Conservation (phyloP, 1,140 invertebrate genomes). For the Caenorhabditis latens region DNA sequence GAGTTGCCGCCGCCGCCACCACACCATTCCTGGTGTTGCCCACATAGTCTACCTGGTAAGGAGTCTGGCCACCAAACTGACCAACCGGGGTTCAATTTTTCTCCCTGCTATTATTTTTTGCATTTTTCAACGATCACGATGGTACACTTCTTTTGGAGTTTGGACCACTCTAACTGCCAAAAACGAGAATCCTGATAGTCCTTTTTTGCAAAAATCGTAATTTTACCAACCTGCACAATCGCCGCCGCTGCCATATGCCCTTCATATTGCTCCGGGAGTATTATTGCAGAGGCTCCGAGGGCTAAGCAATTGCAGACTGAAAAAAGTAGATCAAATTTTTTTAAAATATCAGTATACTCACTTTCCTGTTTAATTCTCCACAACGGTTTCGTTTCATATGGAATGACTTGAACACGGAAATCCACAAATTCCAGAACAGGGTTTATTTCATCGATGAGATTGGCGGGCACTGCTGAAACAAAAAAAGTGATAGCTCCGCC, state of each 20-base stretch:
- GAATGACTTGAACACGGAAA: slow-evolving; percentile 31
- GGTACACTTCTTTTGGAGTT: no score
- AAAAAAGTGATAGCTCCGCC: no score
- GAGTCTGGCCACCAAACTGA: no score
- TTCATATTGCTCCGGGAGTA: slow-evolving; percentile 20
- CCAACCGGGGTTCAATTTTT: no score
- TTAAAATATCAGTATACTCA: neutral
- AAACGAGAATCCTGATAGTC: no score
- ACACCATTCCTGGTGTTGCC: no score
- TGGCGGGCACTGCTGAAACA: slow-evolving; percentile 18
- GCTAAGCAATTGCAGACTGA: slow-evolving; percentile 22
- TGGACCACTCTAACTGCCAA: no score
- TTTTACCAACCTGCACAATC: slow-evolving; percentile 43
- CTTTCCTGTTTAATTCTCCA: slow-evolving; percentile 23
- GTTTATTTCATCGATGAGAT: slow-evolving; percentile 35
- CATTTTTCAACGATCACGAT: no score
- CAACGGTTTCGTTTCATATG: slow-evolving; percentile 35
- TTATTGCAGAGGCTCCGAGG: slow-evolving; percentile 3
- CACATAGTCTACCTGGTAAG: no score
- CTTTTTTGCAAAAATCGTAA: neutral
- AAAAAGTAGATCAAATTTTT: neutral
- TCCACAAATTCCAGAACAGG: slow-evolving; percentile 40
- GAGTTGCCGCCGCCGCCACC: no score
- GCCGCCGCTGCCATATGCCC: slow-evolving; percentile 23
- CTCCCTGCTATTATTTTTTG: no score